Percentiles rank a stretch among this genome's conserved stretches.
phyloP scores from a whole-genome alignment of 1,140 invertebrate species.

The Scylla paramamosain region DNA sequence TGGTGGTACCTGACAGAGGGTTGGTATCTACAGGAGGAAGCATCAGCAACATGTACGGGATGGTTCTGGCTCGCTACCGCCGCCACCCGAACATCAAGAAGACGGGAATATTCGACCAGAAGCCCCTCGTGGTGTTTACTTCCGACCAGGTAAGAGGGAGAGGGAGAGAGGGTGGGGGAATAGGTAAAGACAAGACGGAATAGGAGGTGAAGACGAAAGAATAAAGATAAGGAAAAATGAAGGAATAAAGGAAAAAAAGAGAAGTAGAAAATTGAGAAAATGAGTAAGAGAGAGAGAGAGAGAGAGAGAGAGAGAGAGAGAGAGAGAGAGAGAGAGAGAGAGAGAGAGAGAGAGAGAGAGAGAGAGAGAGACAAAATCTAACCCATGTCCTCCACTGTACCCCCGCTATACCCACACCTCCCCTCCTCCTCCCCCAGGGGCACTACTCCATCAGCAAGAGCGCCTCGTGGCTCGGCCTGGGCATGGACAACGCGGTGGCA shows the following conservation, averaged over 20 bases:
- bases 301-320: too few relatives aligned
- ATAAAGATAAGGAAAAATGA: neutral
- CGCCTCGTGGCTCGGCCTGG: conserved; percentile 87
- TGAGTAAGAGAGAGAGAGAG: too few relatives aligned
- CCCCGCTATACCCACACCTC: neutral
- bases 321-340: too few relatives aligned
- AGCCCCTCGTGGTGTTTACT: conserved; percentile 88
- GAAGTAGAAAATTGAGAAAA: too few relatives aligned
- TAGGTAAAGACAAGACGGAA: neutral
- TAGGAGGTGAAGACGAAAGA: neutral
- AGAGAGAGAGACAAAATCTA: too few relatives aligned
- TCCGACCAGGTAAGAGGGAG: conserved; percentile 85
- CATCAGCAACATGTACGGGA: conserved; percentile 96
- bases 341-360: too few relatives aligned
- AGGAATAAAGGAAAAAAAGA: too few relatives aligned
- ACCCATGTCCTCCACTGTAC: too few relatives aligned
- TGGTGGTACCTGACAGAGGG: too few relatives aligned
- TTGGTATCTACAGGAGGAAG: conserved; percentile 84
- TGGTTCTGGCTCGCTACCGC: conserved; percentile 91
- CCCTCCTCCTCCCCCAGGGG: conserved; percentile 84
- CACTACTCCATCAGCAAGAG: conserved; percentile 97
- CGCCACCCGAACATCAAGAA: conserved; percentile 90
- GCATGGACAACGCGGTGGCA: conserved; percentile 88
- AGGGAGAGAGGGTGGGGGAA: neutral
- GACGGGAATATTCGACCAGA: conserved; percentile 86